Conservation (phyloP, 2,888 invertebrate species). For the Acleris laterana region DNA sequence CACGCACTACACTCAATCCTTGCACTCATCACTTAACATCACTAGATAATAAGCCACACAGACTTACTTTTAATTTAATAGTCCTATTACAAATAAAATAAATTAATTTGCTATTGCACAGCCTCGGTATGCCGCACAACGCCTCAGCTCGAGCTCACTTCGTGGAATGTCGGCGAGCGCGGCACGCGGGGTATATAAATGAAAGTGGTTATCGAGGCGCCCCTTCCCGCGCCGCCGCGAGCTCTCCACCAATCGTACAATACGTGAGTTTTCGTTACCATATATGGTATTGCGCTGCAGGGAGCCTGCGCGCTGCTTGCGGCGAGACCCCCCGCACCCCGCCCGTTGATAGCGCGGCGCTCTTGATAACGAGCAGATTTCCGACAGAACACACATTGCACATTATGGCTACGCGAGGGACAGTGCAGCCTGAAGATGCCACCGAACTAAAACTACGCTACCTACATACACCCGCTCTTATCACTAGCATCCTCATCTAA, state of each 20-base stretch:
- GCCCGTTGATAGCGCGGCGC: conserved; percentile 51
- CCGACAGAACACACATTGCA: conserved; percentile 53
- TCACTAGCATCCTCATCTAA: conserved; percentile 35
- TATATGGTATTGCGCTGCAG: conserved; percentile 88
- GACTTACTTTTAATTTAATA: conserved; percentile 84
- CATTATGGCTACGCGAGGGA: conserved; percentile 42
- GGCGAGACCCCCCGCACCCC: conserved; percentile 49
- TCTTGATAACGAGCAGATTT: conserved; percentile 71
- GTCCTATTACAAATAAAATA: conserved; percentile 82
- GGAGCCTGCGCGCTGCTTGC: conserved; percentile 79
- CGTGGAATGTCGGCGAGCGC: conserved; percentile 79
- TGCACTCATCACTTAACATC: conserved; percentile 55
- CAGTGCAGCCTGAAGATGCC: conserved; percentile 16
- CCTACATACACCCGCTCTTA: conserved; percentile 23
- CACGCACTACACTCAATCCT: conserved; percentile 62
- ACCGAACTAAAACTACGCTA: not conserved
- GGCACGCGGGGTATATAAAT: conserved; percentile 83
- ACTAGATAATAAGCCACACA: conserved; percentile 53
- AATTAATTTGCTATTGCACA: conserved; percentile 81
- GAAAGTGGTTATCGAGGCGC: conserved; percentile 81
- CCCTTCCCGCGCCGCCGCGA: conserved; percentile 80
- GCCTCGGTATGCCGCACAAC: conserved; percentile 81
- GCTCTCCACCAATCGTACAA: conserved; percentile 86
- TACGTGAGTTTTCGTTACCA: conserved; percentile 85
- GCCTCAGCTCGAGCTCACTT: conserved; percentile 79